These are phyloP conservation scores for Dallia pectoralis DNA, from an alignment of 2,797 vertebrate genomes.

Conservation along the genomic window DNA sequence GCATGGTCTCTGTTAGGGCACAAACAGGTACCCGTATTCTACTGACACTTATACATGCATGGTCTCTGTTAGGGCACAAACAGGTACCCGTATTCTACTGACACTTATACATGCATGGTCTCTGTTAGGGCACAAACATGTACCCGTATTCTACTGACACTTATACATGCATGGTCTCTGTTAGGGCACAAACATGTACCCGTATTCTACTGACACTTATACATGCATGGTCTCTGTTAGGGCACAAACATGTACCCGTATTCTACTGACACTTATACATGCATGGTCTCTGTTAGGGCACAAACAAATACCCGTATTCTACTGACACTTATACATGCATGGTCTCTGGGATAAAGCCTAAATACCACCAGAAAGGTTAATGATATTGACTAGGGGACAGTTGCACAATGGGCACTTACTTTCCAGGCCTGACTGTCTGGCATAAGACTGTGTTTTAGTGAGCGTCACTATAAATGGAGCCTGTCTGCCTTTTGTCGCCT, in stretches of 20 bases:
- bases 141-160: constrained; percentile 17
- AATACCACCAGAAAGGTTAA: neutral
- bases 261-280: neutral
- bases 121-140: no score
- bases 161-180: neutral
- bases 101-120: neutral
- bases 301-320: constrained; percentile 68
- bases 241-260: no score
- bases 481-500: constrained; percentile 29
- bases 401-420: neutral
- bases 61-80: no score
- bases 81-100: constrained; percentile 21
- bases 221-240: neutral
- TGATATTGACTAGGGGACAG: neutral
- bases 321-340: neutral
- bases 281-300: constrained; percentile 72
- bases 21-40: constrained; percentile 26
- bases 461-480: constrained; percentile 31
- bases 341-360: neutral
- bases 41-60: neutral
- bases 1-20: no score
- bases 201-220: neutral
- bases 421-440: neutral
- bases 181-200: no score
- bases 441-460: constrained; percentile 11